Percentiles rank a stretch among this genome's conserved stretches.
These are phyloP conservation scores for Pangasianodon gigas DNA, from an alignment of 2,113 vertebrate species.

Conservation along the genomic window DNA sequence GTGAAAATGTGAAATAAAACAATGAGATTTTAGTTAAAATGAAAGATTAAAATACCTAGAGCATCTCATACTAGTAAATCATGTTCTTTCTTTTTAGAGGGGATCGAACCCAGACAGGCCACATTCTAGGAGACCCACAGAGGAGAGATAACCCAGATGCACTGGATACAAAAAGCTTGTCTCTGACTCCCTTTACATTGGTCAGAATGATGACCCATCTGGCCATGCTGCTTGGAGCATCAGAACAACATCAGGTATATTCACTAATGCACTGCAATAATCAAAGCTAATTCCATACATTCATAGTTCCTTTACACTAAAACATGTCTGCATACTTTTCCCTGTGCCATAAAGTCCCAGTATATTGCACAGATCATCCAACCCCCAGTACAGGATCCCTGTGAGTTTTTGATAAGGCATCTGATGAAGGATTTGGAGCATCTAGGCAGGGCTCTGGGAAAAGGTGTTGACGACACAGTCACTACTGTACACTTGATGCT, in stretches of 20 bases:
- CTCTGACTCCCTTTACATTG: slow-evolving; percentile 73
- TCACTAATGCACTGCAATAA: not conserved
- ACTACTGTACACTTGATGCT: slow-evolving; percentile 67
- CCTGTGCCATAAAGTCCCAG: not conserved
- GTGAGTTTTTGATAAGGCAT: slow-evolving; percentile 78
- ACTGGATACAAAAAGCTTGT: slow-evolving; percentile 74
- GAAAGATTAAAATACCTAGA: not conserved
- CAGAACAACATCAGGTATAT: slow-evolving; percentile 73
- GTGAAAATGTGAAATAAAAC: not conserved
- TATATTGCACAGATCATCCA: slow-evolving; percentile 72
- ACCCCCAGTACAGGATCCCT: slow-evolving; percentile 63
- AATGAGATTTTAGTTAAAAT: not conserved
- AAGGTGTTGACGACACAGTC: slow-evolving; percentile 78
- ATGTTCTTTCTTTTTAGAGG: slow-evolving; percentile 54
- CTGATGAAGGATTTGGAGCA: slow-evolving; percentile 77
- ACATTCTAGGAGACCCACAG: slow-evolving; percentile 75
- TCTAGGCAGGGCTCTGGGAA: slow-evolving; percentile 78
- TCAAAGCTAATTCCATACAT: not conserved
- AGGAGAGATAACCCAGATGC: slow-evolving; percentile 63
- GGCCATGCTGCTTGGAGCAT: slow-evolving; percentile 81
- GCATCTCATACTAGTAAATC: not conserved
- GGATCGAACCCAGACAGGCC: slow-evolving; percentile 85
- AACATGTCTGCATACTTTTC: not conserved
- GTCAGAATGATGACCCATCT: slow-evolving; percentile 83
- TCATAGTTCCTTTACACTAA: not conserved